Conservation (phyloP, 1,140 invertebrate genomes). For the Drosophila parabipectinata region DNA sequence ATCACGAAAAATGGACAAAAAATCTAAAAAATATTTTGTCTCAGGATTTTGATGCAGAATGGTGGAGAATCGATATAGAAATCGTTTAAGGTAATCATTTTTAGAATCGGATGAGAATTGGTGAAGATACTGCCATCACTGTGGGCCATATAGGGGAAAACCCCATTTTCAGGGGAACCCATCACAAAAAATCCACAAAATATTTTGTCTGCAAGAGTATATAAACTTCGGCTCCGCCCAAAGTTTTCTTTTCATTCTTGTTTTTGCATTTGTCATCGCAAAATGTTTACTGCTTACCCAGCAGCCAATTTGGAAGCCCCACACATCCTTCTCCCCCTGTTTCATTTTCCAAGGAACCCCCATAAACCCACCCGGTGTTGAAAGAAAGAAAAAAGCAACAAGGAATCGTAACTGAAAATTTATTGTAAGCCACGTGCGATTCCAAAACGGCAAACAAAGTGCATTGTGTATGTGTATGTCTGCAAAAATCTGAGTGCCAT, state of each 20-base stretch:
- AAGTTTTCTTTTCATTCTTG: not conserved
- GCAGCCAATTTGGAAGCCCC: constrained; percentile 57
- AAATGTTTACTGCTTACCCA: constrained; percentile 65
- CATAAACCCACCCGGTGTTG: constrained; percentile 11
- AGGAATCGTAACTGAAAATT: constrained; percentile 62
- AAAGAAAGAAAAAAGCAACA: constrained; percentile 34
- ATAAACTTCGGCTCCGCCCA: too few species aligned
- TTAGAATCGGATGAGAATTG: too few species aligned
- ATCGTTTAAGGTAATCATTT: too few species aligned
- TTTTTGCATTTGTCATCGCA: constrained; percentile 71
- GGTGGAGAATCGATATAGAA: too few species aligned
- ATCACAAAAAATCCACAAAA: too few species aligned
- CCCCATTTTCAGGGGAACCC: too few species aligned
- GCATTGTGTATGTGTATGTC: constrained; percentile 13
- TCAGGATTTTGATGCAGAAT: too few species aligned
- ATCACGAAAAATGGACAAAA: too few species aligned
- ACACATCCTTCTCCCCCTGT: not conserved
- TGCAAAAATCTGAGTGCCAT: not conserved
- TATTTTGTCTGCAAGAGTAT: too few species aligned
- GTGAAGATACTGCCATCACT: too few species aligned
- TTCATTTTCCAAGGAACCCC: not conserved
- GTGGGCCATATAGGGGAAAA: too few species aligned
- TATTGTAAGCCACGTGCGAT: constrained; percentile 70
- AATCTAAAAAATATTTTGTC: too few species aligned
- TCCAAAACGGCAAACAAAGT: constrained; percentile 67